These are phyloP conservation scores for Bettongia penicillata DNA, from an alignment of 2,113 vertebrate species.

Conservation along the genomic window DNA sequence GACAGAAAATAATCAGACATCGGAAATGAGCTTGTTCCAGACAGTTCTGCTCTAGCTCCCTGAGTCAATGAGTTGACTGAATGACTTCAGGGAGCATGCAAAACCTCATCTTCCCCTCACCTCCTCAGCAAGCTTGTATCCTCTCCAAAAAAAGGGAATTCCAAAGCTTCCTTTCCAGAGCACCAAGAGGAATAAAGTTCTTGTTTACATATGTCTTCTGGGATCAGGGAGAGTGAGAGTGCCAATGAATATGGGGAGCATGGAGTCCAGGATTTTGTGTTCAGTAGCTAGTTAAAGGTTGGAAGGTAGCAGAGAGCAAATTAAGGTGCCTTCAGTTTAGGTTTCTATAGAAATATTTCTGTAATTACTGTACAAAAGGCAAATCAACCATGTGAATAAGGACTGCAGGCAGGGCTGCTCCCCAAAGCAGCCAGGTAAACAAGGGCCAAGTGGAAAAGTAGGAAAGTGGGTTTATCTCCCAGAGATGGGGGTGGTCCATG, in stretches of 20 bases:
- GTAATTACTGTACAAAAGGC: neutral
- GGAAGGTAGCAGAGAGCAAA: neutral
- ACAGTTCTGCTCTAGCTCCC: neutral
- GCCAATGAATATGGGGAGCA: neutral
- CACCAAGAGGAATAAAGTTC: neutral
- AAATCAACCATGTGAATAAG: neutral
- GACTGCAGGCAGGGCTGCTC: neutral
- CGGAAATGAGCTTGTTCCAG: neutral
- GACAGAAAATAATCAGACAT: neutral
- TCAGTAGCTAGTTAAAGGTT: neutral
- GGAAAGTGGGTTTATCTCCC: neutral
- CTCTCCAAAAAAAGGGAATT: neutral
- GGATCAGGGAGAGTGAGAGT: neutral
- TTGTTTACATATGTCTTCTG: neutral
- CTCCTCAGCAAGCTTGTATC: neutral
- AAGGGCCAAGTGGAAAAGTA: neutral
- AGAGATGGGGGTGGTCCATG: conserved; percentile 22
- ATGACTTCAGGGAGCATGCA: neutral
- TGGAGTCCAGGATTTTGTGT: neutral
- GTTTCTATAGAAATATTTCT: conserved; percentile 8
- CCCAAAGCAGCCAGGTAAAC: neutral
- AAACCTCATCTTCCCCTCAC: neutral
- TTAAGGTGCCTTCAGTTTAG: neutral
- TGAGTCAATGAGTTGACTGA: neutral
- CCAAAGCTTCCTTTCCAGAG: neutral